Evolutionary conservation across 2,888 invertebrate genomes (phyloP), one percentile per base, ranked within the genome.

Genomic region (Acholoe squamosa): DNA sequence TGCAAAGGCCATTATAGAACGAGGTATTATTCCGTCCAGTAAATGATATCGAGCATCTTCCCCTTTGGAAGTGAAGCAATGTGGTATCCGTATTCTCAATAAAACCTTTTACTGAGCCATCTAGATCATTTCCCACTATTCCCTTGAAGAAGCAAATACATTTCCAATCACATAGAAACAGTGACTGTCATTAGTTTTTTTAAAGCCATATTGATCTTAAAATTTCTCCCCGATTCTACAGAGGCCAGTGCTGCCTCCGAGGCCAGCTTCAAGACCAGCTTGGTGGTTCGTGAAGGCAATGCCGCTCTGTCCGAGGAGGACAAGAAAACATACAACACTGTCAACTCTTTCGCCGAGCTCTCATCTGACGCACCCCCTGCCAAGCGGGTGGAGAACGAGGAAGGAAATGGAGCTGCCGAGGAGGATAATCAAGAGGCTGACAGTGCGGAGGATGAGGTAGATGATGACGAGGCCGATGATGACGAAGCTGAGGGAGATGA

Each of bases 241-340:
- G 99, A 99, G 96, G 98, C 98, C 0, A 96, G 97, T 94, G 98
- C 99, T 88, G 98, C 99, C 0, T 97, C 97, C 77, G 95, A 96
- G 54, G 97, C 98, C 0, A 98, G 98, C 19, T 92, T 98, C 91
- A 96, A 97, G 84, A 96, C 97, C 19, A 96, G 97, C 5, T 95
- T 99, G 43, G 97, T 98, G 0, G 96, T 97, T 90, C 97, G 99
- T 92, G 97, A 97, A 92, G 98, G 98, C 89, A 98, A 98, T 96
- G 97, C 97, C 0, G 96, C 97, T 0, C 96, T 98, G 0, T 96
- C 96, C 5, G 97, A 97, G 16, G 97, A 97, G 25, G 97, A 94
- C 51, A 91, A 93, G 91, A 93, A 94, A 89, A 93, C 93, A 67
- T 95, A 93, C 93, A 93, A 94, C 88, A 94, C 93, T 28, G 94